Conservation (phyloP, 30 jellyfish, hydroid and myxozoan species). For the Clytia hemisphaerica region DNA sequence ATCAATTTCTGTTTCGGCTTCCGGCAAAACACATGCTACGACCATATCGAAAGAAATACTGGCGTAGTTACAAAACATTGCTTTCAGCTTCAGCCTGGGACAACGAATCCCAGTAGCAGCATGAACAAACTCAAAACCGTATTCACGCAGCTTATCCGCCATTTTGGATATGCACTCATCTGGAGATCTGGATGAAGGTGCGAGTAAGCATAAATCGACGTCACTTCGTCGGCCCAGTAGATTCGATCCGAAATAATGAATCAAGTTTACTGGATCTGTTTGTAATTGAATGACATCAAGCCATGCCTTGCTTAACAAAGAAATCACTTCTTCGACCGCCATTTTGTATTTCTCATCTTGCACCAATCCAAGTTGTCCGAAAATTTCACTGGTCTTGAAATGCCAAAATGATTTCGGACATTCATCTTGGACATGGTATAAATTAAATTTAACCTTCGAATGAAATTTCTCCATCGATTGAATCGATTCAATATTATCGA, state of each 20-base stretch:
- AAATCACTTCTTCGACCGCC: constrained; percentile 47
- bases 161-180: constrained; percentile 49
- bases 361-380: constrained; percentile 46
- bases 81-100: constrained; percentile 72
- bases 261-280: not conserved
- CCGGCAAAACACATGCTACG: constrained; percentile 57
- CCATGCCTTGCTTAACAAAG: constrained; percentile 63
- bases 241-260: constrained; percentile 73
- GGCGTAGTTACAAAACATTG: constrained; percentile 37
- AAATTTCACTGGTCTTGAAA: constrained; percentile 18
- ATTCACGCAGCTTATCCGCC: constrained; percentile 43
- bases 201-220: constrained; percentile 76
- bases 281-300: constrained; percentile 7
- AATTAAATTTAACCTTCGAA: constrained; percentile 43
- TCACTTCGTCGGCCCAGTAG: constrained; percentile 67
- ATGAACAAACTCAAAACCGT: constrained; percentile 60
- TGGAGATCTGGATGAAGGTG: constrained; percentile 39
- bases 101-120: constrained; percentile 78
- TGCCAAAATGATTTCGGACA: constrained; percentile 9
- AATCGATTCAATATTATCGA: constrained; percentile 58
- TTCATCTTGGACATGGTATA: constrained; percentile 40
- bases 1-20: not conserved
- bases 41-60: constrained; percentile 67
- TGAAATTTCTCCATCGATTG: constrained; percentile 23
- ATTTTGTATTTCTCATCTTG: constrained; percentile 7